These are phyloP conservation scores for Agapostemon virescens DNA, from an alignment of 2,888 invertebrate genomes.

Conservation along the genomic window DNA sequence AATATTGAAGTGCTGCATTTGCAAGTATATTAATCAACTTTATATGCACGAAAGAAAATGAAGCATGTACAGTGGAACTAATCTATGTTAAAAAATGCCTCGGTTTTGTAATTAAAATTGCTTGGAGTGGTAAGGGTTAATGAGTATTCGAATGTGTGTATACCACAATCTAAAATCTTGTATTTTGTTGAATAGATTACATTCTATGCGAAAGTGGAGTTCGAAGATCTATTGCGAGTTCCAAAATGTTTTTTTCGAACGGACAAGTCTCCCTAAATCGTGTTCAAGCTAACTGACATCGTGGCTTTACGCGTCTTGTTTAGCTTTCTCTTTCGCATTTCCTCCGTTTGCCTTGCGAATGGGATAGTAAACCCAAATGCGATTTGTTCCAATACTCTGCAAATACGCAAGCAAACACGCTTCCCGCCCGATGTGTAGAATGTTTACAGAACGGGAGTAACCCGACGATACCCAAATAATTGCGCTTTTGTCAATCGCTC, in stretches of 20 bases:
- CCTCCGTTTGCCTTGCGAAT: conserved; percentile 36
- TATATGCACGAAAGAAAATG: too few species aligned
- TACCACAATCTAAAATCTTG: not conserved
- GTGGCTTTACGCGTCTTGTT: conserved; percentile 18
- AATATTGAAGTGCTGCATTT: too few species aligned
- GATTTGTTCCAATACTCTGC: conserved; percentile 42
- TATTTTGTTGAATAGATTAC: not conserved
- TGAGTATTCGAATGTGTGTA: too few species aligned
- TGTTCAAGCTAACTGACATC: conserved; percentile 12
- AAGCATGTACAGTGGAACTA: too few species aligned
- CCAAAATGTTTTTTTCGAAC: not conserved
- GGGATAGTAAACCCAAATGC: conserved; percentile 28
- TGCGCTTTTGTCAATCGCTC: conserved; percentile 9
- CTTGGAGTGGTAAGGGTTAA: too few species aligned
- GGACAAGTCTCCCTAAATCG: not conserved
- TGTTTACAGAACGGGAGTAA: conserved; percentile 11
- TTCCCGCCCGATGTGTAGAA: conserved; percentile 30
- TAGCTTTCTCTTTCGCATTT: conserved; percentile 29
- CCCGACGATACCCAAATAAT: conserved; percentile 10
- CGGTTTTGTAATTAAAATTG: too few species aligned
- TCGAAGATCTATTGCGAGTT: not conserved
- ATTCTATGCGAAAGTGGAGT: not conserved
- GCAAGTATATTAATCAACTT: too few species aligned
- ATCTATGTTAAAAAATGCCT: too few species aligned
- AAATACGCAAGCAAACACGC: conserved; percentile 44